Percentiles rank a stretch among this genome's conserved stretches.
Conservation (phyloP, 2,888 invertebrate species). For the Ophraella communa region DNA sequence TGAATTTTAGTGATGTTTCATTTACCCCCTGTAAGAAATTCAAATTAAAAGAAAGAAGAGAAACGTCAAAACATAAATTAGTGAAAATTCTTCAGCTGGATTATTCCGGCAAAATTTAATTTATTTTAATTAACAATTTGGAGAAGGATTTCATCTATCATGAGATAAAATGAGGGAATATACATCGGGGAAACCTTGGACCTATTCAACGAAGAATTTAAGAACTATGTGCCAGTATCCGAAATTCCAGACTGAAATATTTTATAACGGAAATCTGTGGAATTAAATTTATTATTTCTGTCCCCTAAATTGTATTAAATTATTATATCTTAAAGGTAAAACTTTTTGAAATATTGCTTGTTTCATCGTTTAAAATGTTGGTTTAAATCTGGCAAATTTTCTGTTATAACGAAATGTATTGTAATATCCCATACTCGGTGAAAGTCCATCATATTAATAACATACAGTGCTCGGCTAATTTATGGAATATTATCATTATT, state of each 20-base stretch:
- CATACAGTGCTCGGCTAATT: too few species aligned
- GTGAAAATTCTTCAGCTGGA: not conserved
- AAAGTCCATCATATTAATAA: too few species aligned
- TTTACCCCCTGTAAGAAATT: not conserved
- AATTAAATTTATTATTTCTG: not conserved
- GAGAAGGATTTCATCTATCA: not conserved
- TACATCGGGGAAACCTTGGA: not conserved
- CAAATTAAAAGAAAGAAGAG: not conserved
- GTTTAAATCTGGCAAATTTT: too few species aligned
- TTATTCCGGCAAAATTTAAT: not conserved
- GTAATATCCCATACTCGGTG: too few species aligned
- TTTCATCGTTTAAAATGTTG: too few species aligned
- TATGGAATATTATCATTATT: too few species aligned
- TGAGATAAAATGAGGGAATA: not conserved
- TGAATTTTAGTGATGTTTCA: too few species aligned
- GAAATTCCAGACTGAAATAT: not conserved
- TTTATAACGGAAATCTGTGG: not conserved
- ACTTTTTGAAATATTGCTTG: too few species aligned
- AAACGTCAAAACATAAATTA: not conserved
- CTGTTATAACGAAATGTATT: too few species aligned
- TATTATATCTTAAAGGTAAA: too few species aligned
- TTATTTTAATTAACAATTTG: slow-evolving; percentile 3
- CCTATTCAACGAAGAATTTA: not conserved
- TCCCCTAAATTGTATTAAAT: not conserved
- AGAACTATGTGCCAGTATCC: not conserved